A percentile compares a stretch with the other conserved stretches of the same genome.
Conservation (phyloP, 2,113 vertebrate genomes). For the Istiophorus platypterus region DNA sequence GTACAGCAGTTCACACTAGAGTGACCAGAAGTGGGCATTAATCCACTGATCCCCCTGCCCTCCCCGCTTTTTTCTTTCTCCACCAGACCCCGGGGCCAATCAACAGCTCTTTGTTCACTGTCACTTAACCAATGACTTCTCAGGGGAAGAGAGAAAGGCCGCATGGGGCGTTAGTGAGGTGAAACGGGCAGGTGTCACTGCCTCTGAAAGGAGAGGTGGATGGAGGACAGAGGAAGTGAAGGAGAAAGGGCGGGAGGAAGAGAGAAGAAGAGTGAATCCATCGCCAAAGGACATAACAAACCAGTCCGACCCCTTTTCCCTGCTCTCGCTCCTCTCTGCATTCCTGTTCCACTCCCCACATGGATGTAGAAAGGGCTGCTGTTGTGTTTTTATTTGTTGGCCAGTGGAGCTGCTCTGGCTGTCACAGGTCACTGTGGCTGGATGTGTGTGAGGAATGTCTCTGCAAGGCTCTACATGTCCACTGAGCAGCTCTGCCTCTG, state of each 20-base stretch:
- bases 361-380: constrained; percentile 36
- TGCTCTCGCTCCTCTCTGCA: constrained; percentile 42
- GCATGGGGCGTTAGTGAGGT: constrained; percentile 68
- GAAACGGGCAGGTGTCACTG: constrained; percentile 75
- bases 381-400: constrained; percentile 72
- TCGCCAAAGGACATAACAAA: constrained; percentile 50
- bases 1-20: constrained; percentile 70
- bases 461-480: constrained; percentile 77
- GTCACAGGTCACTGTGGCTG: constrained; percentile 79
- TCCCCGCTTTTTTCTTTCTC: constrained; percentile 49
- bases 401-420: constrained; percentile 69
- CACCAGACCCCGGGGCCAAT: constrained; percentile 64
- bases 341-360: constrained; percentile 78
- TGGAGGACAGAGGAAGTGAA: constrained; percentile 53
- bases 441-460: constrained; percentile 75
- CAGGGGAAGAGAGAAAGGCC: constrained; percentile 49
- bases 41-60: constrained; percentile 62
- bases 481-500: constrained; percentile 15
- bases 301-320: constrained; percentile 2
- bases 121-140: constrained; percentile 77
- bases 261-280: constrained; percentile 44
- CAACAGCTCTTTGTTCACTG: constrained; percentile 79
- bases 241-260: constrained; percentile 42
- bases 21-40: constrained; percentile 75
- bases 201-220: constrained; percentile 70